These are phyloP conservation scores for Triops cancriformis DNA, from an alignment of 1,140 invertebrate genomes.

Conservation along the genomic window DNA sequence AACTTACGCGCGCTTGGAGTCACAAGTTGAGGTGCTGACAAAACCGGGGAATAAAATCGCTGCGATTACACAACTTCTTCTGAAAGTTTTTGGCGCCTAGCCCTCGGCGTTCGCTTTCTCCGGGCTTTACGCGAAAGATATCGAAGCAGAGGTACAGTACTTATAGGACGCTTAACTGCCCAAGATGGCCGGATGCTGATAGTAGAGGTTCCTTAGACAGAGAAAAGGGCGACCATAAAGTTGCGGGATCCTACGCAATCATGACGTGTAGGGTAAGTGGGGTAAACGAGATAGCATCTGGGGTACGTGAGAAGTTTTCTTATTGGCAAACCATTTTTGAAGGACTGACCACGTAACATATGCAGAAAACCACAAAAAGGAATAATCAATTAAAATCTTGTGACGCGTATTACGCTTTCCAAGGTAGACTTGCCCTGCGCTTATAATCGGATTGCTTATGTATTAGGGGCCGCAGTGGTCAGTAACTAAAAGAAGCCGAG, in stretches of 20 bases:
- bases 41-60: not conserved
- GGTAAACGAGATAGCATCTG: not conserved
- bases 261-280: not conserved
- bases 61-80: not conserved
- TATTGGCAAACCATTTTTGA: not conserved
- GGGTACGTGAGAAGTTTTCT: not conserved
- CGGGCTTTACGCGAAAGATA: not conserved
- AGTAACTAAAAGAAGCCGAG: not conserved
- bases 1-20: not conserved
- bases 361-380: not conserved
- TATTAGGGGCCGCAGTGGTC: not conserved
- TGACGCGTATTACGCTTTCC: not conserved
- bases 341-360: not conserved
- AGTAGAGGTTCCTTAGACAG: not conserved
- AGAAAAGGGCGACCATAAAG: not conserved
- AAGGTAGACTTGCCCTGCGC: not conserved
- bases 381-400: not conserved
- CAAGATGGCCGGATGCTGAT: not conserved
- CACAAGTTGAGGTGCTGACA: conserved; percentile 4
- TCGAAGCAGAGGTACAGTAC: not conserved
- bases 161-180: not conserved
- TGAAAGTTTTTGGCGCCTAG: not conserved
- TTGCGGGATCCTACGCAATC: not conserved
- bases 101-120: not conserved
- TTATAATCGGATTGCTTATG: not conserved